phyloP scores from a whole-genome alignment of 2,888 invertebrate species.

The Dynastes grantii region DNA sequence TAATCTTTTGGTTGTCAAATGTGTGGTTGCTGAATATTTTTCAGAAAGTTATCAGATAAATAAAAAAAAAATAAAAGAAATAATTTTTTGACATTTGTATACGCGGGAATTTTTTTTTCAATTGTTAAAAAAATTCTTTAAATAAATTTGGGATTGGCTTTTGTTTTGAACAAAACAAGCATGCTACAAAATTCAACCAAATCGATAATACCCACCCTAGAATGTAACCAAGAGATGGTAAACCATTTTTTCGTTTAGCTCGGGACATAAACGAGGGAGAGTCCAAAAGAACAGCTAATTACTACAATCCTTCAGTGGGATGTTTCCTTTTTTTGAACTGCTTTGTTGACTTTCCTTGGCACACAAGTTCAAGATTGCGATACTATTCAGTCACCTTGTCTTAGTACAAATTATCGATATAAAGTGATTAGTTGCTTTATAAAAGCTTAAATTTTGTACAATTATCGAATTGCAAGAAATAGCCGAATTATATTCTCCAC shows the following conservation, averaged over 20 bases:
- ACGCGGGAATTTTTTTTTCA: too few relatives aligned
- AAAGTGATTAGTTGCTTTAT: background rate
- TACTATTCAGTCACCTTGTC: background rate
- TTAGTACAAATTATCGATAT: background rate
- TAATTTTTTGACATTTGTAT: too few relatives aligned
- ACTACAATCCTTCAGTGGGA: background rate
- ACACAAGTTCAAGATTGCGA: too few relatives aligned
- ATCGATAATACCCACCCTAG: conserved; percentile 21
- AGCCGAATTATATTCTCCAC: background rate
- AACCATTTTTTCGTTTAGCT: background rate
- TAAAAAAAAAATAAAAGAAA: too few relatives aligned
- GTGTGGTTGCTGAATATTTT: too few relatives aligned
- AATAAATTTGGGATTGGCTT: too few relatives aligned
- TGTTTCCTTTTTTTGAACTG: background rate
- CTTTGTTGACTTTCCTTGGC: background rate
- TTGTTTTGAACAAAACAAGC: background rate
- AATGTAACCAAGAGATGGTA: conserved; percentile 11
- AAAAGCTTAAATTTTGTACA: background rate
- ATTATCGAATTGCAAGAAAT: background rate
- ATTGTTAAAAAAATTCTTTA: too few relatives aligned
- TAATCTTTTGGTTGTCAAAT: too few relatives aligned
- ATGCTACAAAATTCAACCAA: background rate
- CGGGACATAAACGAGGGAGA: background rate
- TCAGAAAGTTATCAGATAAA: too few relatives aligned
- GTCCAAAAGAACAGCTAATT: background rate